Evolutionary conservation across 2,797 vertebrate species (phyloP).

Genomic region (Anas bahamensis): DNA sequence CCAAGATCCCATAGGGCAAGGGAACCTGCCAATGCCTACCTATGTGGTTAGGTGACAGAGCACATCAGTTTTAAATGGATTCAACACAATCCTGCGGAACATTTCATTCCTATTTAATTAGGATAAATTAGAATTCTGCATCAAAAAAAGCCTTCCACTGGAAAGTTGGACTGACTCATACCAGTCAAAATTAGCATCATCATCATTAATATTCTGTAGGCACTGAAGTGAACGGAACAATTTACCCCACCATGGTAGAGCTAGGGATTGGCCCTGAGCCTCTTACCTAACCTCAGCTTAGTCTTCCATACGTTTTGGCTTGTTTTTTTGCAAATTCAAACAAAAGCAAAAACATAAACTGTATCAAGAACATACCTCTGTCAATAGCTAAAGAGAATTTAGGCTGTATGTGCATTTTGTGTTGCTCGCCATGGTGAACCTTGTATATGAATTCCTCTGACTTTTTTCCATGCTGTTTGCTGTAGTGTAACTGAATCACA

Average conservation of each 20-base stretch:
- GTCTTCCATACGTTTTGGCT: neutral
- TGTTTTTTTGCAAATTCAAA: neutral
- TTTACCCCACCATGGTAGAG: neutral
- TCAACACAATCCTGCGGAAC: neutral
- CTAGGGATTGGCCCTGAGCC: neutral
- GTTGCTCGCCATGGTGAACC: neutral
- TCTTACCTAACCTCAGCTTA: neutral
- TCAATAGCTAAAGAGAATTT: neutral
- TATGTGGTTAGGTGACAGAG: neutral
- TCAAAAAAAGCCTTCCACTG: neutral
- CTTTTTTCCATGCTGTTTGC: neutral
- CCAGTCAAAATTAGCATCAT: neutral
- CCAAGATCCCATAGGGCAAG: neutral
- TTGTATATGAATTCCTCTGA: neutral
- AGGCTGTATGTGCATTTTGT: neutral
- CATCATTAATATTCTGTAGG: neutral
- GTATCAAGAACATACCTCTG: neutral
- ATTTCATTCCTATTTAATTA: neutral
- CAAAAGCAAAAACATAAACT: neutral
- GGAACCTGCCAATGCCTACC: neutral
- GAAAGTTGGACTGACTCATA: neutral
- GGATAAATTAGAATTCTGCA: neutral
- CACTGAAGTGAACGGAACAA: neutral
- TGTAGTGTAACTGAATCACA: neutral
- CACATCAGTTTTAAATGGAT: neutral